Conservation (phyloP, 2,888 invertebrate species). For the Hylaea fasciaria region DNA sequence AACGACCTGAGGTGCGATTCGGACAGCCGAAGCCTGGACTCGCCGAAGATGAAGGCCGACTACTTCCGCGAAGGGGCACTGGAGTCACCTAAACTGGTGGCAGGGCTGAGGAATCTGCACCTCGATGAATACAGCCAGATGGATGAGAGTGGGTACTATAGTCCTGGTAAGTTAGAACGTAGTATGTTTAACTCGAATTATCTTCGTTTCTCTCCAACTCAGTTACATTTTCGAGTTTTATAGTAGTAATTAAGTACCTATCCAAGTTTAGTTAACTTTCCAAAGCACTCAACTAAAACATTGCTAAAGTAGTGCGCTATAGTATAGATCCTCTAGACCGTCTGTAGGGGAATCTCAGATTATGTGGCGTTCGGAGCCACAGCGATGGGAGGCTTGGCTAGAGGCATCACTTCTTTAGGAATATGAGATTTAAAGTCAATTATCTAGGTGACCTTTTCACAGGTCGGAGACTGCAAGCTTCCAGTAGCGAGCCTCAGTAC, state of each 20-base stretch:
- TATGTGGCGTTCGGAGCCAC: too few species aligned
- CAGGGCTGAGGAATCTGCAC: constrained; percentile 74
- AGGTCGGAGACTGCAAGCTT: constrained; percentile 69
- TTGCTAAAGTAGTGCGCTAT: too few species aligned
- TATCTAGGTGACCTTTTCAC: not conserved
- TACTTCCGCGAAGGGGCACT: constrained; percentile 71
- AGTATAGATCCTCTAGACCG: too few species aligned
- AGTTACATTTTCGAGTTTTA: too few species aligned
- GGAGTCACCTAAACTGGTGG: constrained; percentile 75
- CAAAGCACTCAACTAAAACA: too few species aligned
- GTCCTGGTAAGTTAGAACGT: constrained; percentile 72
- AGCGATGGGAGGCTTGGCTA: too few species aligned
- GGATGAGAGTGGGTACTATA: constrained; percentile 82
- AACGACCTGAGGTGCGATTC: constrained; percentile 74
- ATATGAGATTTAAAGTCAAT: too few species aligned
- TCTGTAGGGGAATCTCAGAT: too few species aligned
- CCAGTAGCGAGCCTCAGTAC: constrained; percentile 63
- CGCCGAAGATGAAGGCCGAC: constrained; percentile 75
- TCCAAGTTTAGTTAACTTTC: too few species aligned
- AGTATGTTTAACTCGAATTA: not conserved
- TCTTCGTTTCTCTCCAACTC: too few species aligned
- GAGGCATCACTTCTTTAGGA: too few species aligned
- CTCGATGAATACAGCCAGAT: constrained; percentile 79
- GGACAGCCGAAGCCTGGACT: constrained; percentile 74
- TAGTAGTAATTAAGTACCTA: too few species aligned